These are phyloP conservation scores for Lasioglossum marginatum DNA, from an alignment of 2,888 invertebrate species.

Conservation along the genomic window DNA sequence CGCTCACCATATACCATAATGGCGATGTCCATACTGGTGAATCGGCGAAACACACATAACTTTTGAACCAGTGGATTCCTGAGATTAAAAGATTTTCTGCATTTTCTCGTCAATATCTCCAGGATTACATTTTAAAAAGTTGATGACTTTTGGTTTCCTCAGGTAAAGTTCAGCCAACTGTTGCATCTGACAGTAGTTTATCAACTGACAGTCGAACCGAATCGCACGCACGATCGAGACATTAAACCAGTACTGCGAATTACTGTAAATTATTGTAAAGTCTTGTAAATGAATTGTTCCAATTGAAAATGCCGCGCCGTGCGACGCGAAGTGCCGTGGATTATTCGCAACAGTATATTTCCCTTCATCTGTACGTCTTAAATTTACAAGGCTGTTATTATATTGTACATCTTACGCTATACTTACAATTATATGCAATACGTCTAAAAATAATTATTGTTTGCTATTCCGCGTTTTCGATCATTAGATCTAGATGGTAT, in stretches of 20 bases:
- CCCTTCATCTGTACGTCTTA: slow-evolving; percentile 22
- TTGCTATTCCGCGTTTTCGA: slow-evolving; percentile 34
- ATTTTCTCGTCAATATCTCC: too few relatives aligned
- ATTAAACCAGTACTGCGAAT: not conserved
- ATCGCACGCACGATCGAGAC: not conserved
- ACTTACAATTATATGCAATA: slow-evolving; percentile 50
- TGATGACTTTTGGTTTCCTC: too few relatives aligned
- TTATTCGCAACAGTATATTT: not conserved
- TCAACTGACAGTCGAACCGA: not conserved
- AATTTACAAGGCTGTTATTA: slow-evolving; percentile 58
- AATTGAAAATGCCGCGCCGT: too few relatives aligned
- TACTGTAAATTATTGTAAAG: too few relatives aligned
- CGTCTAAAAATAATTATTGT: slow-evolving; percentile 45
- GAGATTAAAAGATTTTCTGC: too few relatives aligned
- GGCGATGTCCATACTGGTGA: too few relatives aligned
- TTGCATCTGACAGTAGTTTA: not conserved
- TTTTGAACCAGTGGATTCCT: too few relatives aligned
- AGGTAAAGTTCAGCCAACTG: not conserved
- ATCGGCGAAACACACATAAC: too few relatives aligned
- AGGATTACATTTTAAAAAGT: too few relatives aligned
- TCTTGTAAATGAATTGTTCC: not conserved
- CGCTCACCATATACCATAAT: too few relatives aligned
- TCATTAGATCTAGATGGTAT: slow-evolving; percentile 25
- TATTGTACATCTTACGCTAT: slow-evolving; percentile 60
- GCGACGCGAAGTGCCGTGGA: not conserved